phyloP scores from a whole-genome alignment of 2,113 vertebrate genomes.

The Bos indicus region DNA sequence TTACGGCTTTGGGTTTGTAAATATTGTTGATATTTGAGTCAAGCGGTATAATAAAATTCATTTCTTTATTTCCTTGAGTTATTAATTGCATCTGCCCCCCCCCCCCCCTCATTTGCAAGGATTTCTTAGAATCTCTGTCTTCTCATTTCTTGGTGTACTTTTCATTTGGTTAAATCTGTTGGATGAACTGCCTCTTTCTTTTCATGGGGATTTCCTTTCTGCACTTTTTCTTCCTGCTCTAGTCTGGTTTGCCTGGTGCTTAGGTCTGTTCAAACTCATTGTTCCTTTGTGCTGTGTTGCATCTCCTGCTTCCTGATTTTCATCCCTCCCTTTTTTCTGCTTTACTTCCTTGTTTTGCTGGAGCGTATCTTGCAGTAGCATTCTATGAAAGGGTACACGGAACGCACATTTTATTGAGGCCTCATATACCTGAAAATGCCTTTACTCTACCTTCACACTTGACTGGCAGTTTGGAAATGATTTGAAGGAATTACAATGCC shows the following conservation, averaged over 20 bases:
- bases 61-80: constrained; percentile 19
- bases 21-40: not conserved
- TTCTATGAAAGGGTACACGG: not conserved
- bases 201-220: not conserved
- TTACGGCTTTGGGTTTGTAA: not conserved
- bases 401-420: not conserved
- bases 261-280: not conserved
- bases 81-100: not conserved
- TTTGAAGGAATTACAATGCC: not conserved
- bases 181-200: not conserved
- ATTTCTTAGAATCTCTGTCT: not conserved
- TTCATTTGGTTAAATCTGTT: not conserved
- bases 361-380: not conserved
- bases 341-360: not conserved
- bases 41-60: not conserved
- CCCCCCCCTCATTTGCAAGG: not conserved
- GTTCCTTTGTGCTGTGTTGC: not conserved
- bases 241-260: not conserved
- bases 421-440: not conserved
- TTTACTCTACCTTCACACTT: not conserved
- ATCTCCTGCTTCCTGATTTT: not conserved
- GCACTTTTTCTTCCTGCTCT: not conserved
- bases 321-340: not conserved
- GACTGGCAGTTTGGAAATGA: not conserved
- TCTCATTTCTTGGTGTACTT: not conserved